Evolutionary conservation across 35 echinoderm and acorn worm species (phyloP), one percentile per base, ranked within the genome.

Genomic region (Acanthaster planci): DNA sequence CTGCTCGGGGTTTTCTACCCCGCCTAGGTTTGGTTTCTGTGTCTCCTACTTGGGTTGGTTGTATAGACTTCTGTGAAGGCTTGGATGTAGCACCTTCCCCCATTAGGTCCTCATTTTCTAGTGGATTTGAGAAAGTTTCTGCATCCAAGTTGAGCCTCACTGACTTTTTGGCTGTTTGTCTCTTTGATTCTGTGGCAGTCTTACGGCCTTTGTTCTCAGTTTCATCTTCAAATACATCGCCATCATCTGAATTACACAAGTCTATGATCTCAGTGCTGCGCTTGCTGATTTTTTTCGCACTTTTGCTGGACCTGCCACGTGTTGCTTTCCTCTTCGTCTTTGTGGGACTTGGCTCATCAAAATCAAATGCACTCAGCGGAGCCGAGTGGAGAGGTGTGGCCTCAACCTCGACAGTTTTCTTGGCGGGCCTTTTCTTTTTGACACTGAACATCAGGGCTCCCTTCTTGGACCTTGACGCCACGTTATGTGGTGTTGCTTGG

Each of bases 381-480:
- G 37, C 37, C 37, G 77, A 37, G 21, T 79, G 14, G 19, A 50
- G 40, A 52, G 39, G 40, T 19, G 27, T 81, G 5, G 15, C 42
- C 8, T 83, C 81, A 36, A 31, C 19, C 27, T 57, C n/a, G 32
- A 57, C 12, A 57, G 39, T 29, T 57, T 37, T 59, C 27, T 64
- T 83, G 35, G 39, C 29, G 34, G 76, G 27, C 40, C 34, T 87
- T 82, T 91, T 86, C 60, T 78, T 92, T 27, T 34, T 60, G 5
- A 93, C 80, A 56, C 80, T 93, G 79, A 77, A 88, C 22, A 50
- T 82, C 37, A 92, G 37, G 39, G 44, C 75, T 57, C 91, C 91
- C 29, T 93, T 93, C 83, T 93, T 93, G 31, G 91, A 38, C 27
- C 37, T 84, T 5, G 59, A 72, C 21, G 77, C 15, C 1, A 23